A percentile compares a stretch with the other conserved stretches of the same genome.
phyloP scores from a whole-genome alignment of 2,113 vertebrate species.

The Hippocampus barbouri region DNA sequence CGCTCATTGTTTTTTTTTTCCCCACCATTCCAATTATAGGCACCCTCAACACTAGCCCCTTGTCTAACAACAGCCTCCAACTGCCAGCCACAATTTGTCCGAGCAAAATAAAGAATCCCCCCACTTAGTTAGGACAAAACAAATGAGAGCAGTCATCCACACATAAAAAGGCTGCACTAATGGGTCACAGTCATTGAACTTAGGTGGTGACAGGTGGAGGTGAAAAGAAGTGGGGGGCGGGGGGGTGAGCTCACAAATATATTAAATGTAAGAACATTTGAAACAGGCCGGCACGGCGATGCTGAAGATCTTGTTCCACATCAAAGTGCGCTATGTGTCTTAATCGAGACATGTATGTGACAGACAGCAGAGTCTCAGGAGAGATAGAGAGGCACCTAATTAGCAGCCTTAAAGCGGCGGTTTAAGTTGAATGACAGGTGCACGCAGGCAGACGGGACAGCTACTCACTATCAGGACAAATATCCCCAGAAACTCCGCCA shows the following conservation, averaged over 20 bases:
- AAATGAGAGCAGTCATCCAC: constrained; percentile 37
- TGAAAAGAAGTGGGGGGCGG: neutral
- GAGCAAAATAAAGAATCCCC: constrained; percentile 50
- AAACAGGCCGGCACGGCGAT: neutral
- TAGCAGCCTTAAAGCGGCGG: constrained; percentile 52
- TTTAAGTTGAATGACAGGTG: constrained; percentile 59
- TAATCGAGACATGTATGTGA: constrained; percentile 47
- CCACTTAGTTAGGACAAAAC: constrained; percentile 38
- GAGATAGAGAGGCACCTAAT: constrained; percentile 51
- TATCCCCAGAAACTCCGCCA: constrained; percentile 91
- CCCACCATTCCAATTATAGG: constrained; percentile 58
- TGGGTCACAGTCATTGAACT: constrained; percentile 26
- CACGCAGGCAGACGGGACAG: constrained; percentile 43
- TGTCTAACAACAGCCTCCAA: constrained; percentile 46
- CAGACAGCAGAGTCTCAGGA: constrained; percentile 41
- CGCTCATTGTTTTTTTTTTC: constrained; percentile 41
- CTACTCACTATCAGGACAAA: constrained; percentile 92
- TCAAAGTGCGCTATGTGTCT: constrained; percentile 24
- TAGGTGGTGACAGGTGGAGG: constrained; percentile 40
- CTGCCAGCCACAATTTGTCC: constrained; percentile 55
- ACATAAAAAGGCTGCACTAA: constrained; percentile 33
- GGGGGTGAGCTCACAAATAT: neutral
- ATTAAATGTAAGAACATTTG: neutral
- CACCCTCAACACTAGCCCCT: constrained; percentile 55
- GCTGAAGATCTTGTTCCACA: neutral